Percentiles rank a stretch among this genome's conserved stretches.
Evolutionary conservation across 1,140 invertebrate species (phyloP).

Genomic region (Drosophila kurseongensis): DNA sequence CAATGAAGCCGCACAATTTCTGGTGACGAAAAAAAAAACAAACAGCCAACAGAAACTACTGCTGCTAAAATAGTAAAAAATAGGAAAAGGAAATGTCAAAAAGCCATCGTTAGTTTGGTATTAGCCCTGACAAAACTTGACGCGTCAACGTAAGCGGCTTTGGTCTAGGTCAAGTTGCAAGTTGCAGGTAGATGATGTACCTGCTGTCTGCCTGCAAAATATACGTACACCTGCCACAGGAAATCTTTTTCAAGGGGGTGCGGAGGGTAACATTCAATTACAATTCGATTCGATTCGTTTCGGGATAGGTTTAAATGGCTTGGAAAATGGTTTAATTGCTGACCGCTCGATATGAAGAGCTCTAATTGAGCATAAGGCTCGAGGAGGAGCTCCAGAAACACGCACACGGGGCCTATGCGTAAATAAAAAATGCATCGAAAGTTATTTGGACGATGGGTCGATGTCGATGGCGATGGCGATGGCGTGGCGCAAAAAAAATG

Average conservation of each 20-base stretch:
- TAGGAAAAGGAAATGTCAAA: conserved; percentile 52
- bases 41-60: conserved; percentile 10
- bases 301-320: conserved; percentile 65
- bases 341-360: conserved; percentile 61
- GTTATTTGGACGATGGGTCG: conserved; percentile 67
- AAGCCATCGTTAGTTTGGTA: conserved; percentile 64
- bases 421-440: conserved; percentile 60
- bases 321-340: conserved; percentile 80
- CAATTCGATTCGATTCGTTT: conserved; percentile 55
- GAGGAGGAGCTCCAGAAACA: conserved; percentile 28
- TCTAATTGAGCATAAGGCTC: conserved; percentile 73
- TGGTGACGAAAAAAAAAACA: conserved; percentile 38
- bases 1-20: conserved; percentile 63
- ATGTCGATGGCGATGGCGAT: conserved; percentile 14
- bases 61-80: conserved; percentile 39
- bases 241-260: conserved; percentile 10
- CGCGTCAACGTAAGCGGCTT: conserved; percentile 75
- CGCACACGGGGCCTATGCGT: conserved; percentile 50
- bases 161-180: conserved; percentile 76
- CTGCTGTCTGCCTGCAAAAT: conserved; percentile 8
- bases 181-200: conserved; percentile 8
- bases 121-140: conserved; percentile 58
- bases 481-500: conserved; percentile 24
- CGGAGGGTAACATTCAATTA: conserved; percentile 50
- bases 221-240: conserved; percentile 20